These are phyloP conservation scores for Megaustenia siamemsis DNA, from an alignment of 2,888 invertebrate species.

Conservation along the genomic window DNA sequence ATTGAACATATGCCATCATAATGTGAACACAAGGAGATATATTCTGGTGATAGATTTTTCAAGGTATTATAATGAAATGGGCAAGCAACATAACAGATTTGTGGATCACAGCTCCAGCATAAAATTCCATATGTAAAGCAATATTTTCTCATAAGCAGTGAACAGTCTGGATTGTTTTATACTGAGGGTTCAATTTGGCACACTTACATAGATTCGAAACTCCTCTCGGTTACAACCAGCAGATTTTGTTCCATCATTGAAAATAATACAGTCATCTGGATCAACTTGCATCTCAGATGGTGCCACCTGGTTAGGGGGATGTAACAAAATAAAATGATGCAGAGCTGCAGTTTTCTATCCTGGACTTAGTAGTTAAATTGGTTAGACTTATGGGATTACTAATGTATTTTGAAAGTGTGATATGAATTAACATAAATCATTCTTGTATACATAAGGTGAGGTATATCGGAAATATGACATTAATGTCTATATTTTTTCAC, in stretches of 20 bases:
- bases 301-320: conserved; percentile 51
- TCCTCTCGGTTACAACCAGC: conserved; percentile 75
- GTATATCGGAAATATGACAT: too few species aligned
- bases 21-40: background rate
- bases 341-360: too few species aligned
- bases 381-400: too few species aligned
- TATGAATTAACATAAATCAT: too few species aligned
- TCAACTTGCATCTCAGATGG: conserved; percentile 72
- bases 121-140: background rate
- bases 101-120: background rate
- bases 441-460: too few species aligned
- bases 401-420: too few species aligned
- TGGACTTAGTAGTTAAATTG: too few species aligned
- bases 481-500: too few species aligned
- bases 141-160: background rate
- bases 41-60: background rate
- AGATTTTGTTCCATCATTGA: conserved; percentile 75
- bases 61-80: too few species aligned
- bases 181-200: conserved; percentile 54
- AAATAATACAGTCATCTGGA: conserved; percentile 76
- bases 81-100: background rate
- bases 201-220: conserved; percentile 77
- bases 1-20: background rate
- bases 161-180: background rate
- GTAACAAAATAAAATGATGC: background rate